phyloP scores from a whole-genome alignment of 2,888 invertebrate species.

The Xestoiulus laeticollis region DNA sequence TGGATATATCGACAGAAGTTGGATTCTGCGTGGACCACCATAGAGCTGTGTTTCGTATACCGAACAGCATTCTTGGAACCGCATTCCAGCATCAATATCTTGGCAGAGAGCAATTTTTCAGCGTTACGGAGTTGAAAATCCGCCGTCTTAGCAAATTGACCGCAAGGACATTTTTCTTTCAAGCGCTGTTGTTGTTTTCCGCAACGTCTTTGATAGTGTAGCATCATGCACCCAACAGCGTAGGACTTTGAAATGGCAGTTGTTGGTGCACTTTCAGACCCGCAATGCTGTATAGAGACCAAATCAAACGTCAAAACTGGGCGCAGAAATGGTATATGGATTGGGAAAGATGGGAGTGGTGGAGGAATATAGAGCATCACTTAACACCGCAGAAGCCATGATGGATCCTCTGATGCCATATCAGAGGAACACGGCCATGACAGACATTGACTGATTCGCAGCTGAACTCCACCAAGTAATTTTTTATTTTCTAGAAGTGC shows the following conservation, averaged over 20 bases:
- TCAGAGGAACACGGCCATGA: background rate
- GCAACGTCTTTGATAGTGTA: background rate
- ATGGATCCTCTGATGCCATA: constrained; percentile 34
- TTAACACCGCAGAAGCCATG: constrained; percentile 19
- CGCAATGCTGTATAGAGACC: background rate
- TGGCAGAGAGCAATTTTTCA: constrained; percentile 13
- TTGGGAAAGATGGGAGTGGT: constrained; percentile 8
- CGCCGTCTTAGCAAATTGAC: constrained; percentile 39
- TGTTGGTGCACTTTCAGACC: background rate
- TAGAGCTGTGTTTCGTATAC: background rate
- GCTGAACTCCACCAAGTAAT: background rate
- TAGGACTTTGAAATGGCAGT: background rate
- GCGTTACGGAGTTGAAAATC: constrained; percentile 10
- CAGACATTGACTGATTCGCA: background rate
- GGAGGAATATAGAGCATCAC: constrained; percentile 29
- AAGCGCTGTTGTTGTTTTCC: background rate
- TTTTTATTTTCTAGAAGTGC: background rate
- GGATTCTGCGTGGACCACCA: background rate
- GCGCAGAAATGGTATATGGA: background rate
- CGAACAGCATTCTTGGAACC: background rate
- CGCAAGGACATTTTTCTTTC: constrained; percentile 32
- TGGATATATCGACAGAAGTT: background rate
- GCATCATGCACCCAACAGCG: background rate
- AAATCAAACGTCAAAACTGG: constrained; percentile 24
- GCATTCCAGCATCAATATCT: constrained; percentile 16